A percentile compares a stretch with the other conserved stretches of the same genome.
These are phyloP conservation scores for Sprattus sprattus DNA, from an alignment of 2,113 vertebrate genomes.

Conservation along the genomic window DNA sequence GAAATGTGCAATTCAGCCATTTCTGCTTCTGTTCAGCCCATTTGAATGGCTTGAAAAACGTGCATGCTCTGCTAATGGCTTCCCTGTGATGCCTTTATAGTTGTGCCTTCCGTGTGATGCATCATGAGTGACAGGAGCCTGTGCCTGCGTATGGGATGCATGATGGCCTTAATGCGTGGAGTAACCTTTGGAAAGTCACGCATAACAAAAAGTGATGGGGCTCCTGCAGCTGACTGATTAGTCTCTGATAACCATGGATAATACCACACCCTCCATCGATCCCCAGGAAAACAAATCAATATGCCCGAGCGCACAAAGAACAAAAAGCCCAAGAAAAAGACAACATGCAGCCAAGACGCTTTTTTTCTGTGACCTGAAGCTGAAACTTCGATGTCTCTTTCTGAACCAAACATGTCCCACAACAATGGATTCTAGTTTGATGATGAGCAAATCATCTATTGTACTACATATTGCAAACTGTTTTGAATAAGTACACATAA, in stretches of 20 bases:
- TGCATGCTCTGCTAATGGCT: conserved; percentile 33
- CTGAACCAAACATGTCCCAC: conserved; percentile 1
- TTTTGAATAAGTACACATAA: neutral
- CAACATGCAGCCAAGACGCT: conserved; percentile 33
- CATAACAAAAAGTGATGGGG: conserved; percentile 72
- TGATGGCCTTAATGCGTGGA: conserved; percentile 60
- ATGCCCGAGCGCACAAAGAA: conserved; percentile 53
- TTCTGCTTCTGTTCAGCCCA: neutral
- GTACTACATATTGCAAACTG: neutral
- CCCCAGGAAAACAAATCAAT: conserved; percentile 75
- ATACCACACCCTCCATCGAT: conserved; percentile 75
- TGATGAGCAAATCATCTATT: neutral
- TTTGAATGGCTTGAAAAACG: conserved; percentile 33
- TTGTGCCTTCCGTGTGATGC: conserved; percentile 25
- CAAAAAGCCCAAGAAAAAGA: conserved; percentile 44
- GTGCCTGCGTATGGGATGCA: conserved; percentile 55
- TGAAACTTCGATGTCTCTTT: conserved; percentile 20
- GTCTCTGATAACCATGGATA: conserved; percentile 73
- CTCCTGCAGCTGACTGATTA: conserved; percentile 76
- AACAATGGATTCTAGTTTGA: neutral
- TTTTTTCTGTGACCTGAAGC: neutral
- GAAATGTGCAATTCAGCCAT: neutral
- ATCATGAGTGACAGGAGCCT: conserved; percentile 16
- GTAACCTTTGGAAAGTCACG: conserved; percentile 69
- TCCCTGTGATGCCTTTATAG: neutral